Evolutionary conservation across 2,888 invertebrate genomes (phyloP), one percentile per base, ranked within the genome.

Genomic region (Noctua janthe): DNA sequence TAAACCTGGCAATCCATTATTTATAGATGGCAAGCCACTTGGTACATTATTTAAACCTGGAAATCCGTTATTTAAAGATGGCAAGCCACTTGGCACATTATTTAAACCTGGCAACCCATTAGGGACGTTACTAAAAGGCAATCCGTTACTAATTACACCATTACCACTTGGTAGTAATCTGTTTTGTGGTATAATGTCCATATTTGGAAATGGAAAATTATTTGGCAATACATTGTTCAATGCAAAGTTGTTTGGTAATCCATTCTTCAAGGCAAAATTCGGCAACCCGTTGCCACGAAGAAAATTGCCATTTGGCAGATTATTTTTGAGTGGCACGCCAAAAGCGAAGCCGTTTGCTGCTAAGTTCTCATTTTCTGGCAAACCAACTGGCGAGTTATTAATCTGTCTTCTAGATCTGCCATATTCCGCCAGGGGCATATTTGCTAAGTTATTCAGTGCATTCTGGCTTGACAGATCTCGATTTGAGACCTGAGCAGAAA

Each of bases 401-500:
- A 54, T 54, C n/a, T 90, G 89, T 64, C 87, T 85, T 71, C 62
- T 74, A 49, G 43, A 66, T 70, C 88, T 78, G n/a, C 15, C 76
- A 39, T 51, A 35, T 4, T 6, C 76, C 69, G 49, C 56, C 39
- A 71, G 69, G 56, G 39, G 72, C 0, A 15, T 35, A 49, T 76
- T 76, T 47, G 8, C 67, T 7, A 75, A n/a, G 20, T 79, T 29
- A 11, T 75, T 59, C 64, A 82, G 70, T 35, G 75, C 64, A 88
- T 84, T 70, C 43, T 91, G 91, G 47, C 74, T 81, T 64, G 74
- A 74, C n/a, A 81, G 66, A 76, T 88, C 86, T 66, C 82, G 70
- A 17, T 80, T 76, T 47, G 85, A 66, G 2, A 88, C 20, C 80
- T 94, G 92, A 8, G 88, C 87, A 23, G 83, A 51, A 39, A 88